Evolutionary conservation across 1,140 invertebrate species (phyloP).

Genomic region (Drosophila virilis): DNA sequence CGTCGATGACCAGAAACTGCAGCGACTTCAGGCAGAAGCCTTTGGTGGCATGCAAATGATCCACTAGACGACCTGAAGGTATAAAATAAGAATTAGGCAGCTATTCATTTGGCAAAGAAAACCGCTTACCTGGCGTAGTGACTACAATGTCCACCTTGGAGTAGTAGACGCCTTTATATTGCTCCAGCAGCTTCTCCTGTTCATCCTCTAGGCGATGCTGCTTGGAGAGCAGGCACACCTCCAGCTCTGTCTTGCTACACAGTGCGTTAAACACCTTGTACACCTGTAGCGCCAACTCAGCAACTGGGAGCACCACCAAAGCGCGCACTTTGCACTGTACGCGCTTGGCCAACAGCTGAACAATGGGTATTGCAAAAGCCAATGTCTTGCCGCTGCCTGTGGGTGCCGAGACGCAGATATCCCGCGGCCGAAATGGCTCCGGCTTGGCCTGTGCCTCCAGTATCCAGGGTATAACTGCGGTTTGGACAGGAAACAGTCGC

Average conservation of each 20-base stretch:
- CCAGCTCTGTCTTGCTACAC: conserved; percentile 89
- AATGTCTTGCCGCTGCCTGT: conserved; percentile 99
- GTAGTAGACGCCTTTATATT: conserved; percentile 85
- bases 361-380: conserved; percentile 95
- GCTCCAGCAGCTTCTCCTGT: conserved; percentile 89
- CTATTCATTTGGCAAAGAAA: not conserved
- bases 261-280: conserved; percentile 92
- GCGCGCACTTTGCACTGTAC: conserved; percentile 89
- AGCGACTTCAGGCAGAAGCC: conserved; percentile 93
- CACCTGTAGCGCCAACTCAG: conserved; percentile 96
- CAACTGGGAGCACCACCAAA: conserved; percentile 95
- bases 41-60: conserved; percentile 94
- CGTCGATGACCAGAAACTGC: conserved; percentile 96
- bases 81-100: not conserved
- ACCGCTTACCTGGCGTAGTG: conserved; percentile 89
- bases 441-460: conserved; percentile 87
- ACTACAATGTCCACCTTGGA: conserved; percentile 94
- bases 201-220: conserved; percentile 90
- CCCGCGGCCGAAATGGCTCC: conserved; percentile 88
- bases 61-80: conserved; percentile 91
- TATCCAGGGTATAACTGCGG: conserved; percentile 92
- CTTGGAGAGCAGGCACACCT: conserved; percentile 90
- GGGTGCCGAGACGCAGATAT: conserved; percentile 98
- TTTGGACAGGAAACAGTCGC: conserved; percentile 95
- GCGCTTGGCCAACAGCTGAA: conserved; percentile 87